These are phyloP conservation scores for Mesembrinibis cayennensis DNA, from an alignment of 2,113 vertebrate genomes.

Conservation along the genomic window DNA sequence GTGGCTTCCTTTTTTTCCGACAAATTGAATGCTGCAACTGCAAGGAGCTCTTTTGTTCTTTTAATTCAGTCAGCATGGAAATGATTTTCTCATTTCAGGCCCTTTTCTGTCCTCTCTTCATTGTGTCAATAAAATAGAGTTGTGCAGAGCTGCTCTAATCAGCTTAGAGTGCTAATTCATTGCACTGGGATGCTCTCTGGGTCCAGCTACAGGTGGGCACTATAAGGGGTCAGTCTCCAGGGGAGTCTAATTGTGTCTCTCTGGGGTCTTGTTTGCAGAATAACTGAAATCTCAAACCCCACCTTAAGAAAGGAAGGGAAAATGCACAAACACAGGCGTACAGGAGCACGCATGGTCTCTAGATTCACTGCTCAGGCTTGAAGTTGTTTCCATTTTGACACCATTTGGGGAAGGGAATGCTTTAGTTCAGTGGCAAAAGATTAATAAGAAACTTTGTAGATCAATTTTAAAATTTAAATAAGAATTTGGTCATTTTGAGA, in stretches of 20 bases:
- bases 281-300: constrained; percentile 74
- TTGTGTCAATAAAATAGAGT: constrained; percentile 91
- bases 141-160: constrained; percentile 85
- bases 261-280: constrained; percentile 79
- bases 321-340: constrained; percentile 17
- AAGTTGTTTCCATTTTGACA: neutral
- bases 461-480: neutral
- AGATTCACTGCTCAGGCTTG: neutral
- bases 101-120: constrained; percentile 83
- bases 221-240: constrained; percentile 81
- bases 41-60: constrained; percentile 86
- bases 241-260: constrained; percentile 82
- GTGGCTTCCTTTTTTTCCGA: constrained; percentile 81
- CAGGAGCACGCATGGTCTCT: neutral
- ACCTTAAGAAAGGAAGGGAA: constrained; percentile 45
- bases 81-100: constrained; percentile 87
- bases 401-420: neutral
- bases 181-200: constrained; percentile 82
- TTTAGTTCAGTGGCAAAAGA: neutral
- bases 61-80: constrained; percentile 89
- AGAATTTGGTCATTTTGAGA: neutral
- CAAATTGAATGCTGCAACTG: constrained; percentile 85
- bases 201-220: constrained; percentile 82
- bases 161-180: constrained; percentile 87
- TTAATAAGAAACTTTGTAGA: neutral